Conservation (phyloP, 2,113 vertebrate species). For the Ptyas mucosa region DNA sequence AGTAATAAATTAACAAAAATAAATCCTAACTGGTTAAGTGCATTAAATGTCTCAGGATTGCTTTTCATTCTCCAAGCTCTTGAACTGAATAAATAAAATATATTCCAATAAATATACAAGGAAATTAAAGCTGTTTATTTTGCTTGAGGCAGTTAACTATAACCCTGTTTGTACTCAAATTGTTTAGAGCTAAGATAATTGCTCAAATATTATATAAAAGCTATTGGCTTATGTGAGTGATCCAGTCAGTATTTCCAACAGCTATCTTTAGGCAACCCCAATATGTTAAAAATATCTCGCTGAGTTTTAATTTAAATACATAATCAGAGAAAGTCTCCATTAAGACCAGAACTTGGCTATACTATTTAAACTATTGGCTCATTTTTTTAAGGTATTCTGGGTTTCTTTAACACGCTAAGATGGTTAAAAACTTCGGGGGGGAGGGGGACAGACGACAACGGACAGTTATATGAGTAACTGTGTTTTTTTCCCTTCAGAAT, state of each 20-base stretch:
- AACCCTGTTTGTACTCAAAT: background rate
- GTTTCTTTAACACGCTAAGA: background rate
- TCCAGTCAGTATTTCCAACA: background rate
- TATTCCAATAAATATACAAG: background rate
- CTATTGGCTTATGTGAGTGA: background rate
- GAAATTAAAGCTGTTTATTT: background rate
- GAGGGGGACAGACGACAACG: background rate
- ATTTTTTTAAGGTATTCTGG: background rate
- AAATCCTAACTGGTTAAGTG: background rate
- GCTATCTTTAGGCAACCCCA: background rate
- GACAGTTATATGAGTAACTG: background rate
- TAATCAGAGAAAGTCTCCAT: background rate
- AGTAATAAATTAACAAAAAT: background rate
- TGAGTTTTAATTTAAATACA: background rate
- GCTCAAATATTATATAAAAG: background rate
- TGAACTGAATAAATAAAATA: background rate
- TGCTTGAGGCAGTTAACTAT: background rate
- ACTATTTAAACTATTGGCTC: background rate
- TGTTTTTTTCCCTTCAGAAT: background rate
- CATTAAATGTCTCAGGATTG: background rate
- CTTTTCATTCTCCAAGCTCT: background rate
- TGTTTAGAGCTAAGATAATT: background rate
- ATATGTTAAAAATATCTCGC: background rate
- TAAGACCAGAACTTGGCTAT: background rate
- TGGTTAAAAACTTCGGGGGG: background rate